Conservation (phyloP, 2,888 invertebrate species). For the Hedya salicella region DNA sequence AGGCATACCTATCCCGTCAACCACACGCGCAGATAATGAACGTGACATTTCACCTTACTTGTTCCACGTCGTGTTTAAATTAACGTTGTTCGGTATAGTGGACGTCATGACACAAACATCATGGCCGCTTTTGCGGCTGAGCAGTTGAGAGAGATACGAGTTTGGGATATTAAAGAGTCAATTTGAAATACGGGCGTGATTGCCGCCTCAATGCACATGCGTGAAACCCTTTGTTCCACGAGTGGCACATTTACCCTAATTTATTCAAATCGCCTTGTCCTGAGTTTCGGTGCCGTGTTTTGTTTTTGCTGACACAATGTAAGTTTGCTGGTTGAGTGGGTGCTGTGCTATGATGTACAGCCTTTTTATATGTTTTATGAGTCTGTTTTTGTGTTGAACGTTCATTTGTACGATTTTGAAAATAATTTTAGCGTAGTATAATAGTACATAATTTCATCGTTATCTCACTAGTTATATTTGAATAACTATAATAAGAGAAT, state of each 20-base stretch:
- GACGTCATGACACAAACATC: not conserved
- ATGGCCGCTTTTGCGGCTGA: not conserved
- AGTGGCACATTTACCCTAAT: slow-evolving; percentile 27
- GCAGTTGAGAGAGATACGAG: not conserved
- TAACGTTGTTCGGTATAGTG: not conserved
- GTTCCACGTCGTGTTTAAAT: not conserved
- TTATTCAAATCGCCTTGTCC: slow-evolving; percentile 27
- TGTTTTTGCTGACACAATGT: slow-evolving; percentile 23
- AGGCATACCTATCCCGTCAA: not conserved
- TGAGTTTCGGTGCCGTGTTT: slow-evolving; percentile 12
- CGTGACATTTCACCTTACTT: not conserved
- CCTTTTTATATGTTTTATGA: not conserved
- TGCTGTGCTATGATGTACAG: not conserved
- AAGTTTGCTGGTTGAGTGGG: slow-evolving; percentile 1
- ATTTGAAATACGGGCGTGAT: slow-evolving; percentile 23
- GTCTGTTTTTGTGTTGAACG: not conserved
- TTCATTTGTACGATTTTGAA: too few species aligned
- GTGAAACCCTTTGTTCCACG: slow-evolving; percentile 32
- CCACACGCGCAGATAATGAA: slow-evolving; percentile 17
- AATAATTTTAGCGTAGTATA: too few species aligned
- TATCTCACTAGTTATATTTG: too few species aligned
- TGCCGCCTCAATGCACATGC: slow-evolving; percentile 21
- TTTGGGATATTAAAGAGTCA: slow-evolving; percentile 1
- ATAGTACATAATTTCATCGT: too few species aligned
- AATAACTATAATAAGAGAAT: too few species aligned